Evolutionary conservation across 2,797 vertebrate genomes (phyloP).

Genomic region (Lycodopsis pacificus): DNA sequence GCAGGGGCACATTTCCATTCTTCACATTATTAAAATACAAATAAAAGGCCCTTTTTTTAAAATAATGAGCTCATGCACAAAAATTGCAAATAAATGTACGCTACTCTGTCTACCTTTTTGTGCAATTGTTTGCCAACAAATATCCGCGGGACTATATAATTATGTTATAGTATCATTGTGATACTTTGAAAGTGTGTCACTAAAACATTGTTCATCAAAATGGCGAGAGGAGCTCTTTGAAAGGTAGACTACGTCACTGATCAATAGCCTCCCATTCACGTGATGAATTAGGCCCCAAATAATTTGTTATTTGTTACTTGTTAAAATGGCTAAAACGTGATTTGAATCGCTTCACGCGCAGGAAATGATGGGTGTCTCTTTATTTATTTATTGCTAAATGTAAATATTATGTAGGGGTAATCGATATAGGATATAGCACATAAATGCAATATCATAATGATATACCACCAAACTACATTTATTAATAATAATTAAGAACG

Average conservation of each 20-base stretch:
- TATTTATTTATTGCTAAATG: background rate
- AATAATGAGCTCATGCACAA: background rate
- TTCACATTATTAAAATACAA: background rate
- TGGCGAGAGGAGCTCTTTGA: background rate
- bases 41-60: background rate
- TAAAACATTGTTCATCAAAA: constrained; percentile 17
- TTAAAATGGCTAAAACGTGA: constrained; percentile 11
- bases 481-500: background rate
- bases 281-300: constrained; percentile 19
- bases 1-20: background rate
- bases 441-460: background rate
- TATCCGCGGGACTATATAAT: background rate
- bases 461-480: background rate
- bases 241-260: constrained; percentile 13
- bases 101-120: background rate
- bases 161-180: background rate
- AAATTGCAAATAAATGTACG: background rate
- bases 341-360: background rate
- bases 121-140: background rate
- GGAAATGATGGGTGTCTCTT: background rate
- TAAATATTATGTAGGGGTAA: fast-evolving
- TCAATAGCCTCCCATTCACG: constrained; percentile 8
- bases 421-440: background rate
- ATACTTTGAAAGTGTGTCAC: background rate
- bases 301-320: too few species aligned